Conservation (phyloP, 2,113 vertebrate genomes). For the Furnarius figulus region DNA sequence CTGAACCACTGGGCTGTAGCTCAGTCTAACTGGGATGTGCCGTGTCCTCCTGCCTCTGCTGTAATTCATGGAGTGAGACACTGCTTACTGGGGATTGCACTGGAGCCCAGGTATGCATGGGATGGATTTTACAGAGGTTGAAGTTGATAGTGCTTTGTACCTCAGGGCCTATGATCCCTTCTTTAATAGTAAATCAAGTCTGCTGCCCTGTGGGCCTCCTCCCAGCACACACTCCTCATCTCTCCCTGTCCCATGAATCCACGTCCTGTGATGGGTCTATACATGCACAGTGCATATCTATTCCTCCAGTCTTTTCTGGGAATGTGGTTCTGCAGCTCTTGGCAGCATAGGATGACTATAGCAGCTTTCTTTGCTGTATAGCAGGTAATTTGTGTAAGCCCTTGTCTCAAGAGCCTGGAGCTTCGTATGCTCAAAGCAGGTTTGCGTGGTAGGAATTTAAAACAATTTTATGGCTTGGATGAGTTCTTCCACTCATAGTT, state of each 20-base stretch:
- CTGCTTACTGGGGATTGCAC: neutral
- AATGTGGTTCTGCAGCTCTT: neutral
- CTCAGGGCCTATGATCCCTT: neutral
- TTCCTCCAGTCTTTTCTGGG: neutral
- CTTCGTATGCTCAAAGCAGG: neutral
- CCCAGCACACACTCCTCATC: neutral
- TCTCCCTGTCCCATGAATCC: neutral
- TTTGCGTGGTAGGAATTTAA: neutral
- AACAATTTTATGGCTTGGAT: neutral
- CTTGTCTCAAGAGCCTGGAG: neutral
- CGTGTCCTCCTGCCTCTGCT: neutral
- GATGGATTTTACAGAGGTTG: neutral
- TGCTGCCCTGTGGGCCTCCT: neutral
- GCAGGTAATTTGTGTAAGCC: neutral
- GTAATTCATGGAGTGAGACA: neutral
- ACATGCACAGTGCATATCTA: neutral
- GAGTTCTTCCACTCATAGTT: neutral
- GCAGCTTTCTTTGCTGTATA: neutral
- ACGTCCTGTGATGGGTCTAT: accelerated
- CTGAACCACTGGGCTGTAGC: neutral
- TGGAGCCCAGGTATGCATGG: neutral
- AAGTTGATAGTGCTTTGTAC: neutral
- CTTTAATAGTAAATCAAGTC: neutral
- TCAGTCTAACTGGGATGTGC: neutral
- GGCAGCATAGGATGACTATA: neutral